Conservation (phyloP, 2,113 vertebrate genomes). For the Odontophorus gujanensis region DNA sequence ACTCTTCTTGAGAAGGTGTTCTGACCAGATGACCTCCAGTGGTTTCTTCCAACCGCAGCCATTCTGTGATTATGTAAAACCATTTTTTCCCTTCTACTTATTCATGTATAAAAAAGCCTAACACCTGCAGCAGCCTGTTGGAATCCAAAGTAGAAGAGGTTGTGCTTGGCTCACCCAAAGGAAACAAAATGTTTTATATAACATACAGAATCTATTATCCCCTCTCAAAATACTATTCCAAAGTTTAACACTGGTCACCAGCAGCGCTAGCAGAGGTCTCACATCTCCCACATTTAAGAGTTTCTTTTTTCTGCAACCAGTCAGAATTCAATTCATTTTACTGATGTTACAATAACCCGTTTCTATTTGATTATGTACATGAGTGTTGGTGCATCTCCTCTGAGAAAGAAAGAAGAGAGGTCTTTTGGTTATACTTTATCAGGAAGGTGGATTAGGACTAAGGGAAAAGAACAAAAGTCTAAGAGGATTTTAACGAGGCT, state of each 20-base stretch:
- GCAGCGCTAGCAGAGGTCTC: not conserved
- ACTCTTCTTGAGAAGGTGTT: not conserved
- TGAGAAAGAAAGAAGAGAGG: not conserved
- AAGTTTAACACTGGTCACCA: not conserved
- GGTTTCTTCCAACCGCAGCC: not conserved
- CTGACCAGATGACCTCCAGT: not conserved
- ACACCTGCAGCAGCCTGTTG: not conserved
- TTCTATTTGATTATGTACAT: conserved; percentile 51
- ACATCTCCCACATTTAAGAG: not conserved
- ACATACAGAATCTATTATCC: not conserved
- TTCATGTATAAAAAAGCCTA: not conserved
- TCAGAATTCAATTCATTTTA: not conserved
- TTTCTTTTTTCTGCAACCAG: not conserved
- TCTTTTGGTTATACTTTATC: not conserved
- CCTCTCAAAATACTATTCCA: too few relatives aligned
- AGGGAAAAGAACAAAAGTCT: not conserved
- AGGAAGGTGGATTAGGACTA: not conserved
- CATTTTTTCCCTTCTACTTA: not conserved
- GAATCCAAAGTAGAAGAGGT: not conserved
- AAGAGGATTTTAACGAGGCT: not conserved
- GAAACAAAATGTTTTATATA: not conserved
- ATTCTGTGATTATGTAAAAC: not conserved
- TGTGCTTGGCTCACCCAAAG: not conserved
- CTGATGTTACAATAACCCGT: not conserved
- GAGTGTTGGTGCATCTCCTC: not conserved